Conservation (phyloP, 92 coral and sea anemone species). For the Phenganax stokvisi region DNA sequence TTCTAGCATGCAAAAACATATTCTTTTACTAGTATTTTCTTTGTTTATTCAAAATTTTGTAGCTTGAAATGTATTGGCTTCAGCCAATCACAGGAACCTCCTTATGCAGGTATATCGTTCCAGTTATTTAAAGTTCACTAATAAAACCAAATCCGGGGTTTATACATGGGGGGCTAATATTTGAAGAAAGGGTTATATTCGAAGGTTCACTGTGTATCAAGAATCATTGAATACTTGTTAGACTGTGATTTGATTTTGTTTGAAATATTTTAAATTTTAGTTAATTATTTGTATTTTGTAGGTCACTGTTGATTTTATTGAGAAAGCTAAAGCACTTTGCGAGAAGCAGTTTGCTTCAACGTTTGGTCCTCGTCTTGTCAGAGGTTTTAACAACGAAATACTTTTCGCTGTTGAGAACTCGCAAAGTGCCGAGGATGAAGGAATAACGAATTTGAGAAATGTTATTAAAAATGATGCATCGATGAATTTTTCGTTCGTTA, state of each 20-base stretch:
- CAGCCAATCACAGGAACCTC: too few relatives aligned
- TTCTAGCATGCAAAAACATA: too few relatives aligned
- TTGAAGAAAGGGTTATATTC: too few relatives aligned
- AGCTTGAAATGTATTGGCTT: too few relatives aligned
- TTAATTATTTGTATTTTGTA: constrained; percentile 4
- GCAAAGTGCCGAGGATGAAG: constrained; percentile 37
- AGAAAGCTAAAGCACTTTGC: constrained; percentile 10
- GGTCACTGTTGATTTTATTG: constrained; percentile 15
- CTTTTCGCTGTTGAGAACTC: constrained; percentile 49
- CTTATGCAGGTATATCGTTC: too few relatives aligned
- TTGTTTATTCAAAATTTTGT: too few relatives aligned
- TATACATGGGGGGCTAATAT: too few relatives aligned
- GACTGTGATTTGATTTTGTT: background rate
- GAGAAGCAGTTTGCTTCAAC: constrained; percentile 31
- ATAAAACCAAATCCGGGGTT: too few relatives aligned
- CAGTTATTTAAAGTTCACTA: too few relatives aligned
- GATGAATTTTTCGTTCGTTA: constrained; percentile 23
- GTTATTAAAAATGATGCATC: constrained; percentile 35
- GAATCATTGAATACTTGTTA: too few relatives aligned
- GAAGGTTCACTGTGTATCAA: too few relatives aligned
- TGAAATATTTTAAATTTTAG: constrained; percentile 7
- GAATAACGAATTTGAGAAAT: constrained; percentile 29
- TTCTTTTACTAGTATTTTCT: too few relatives aligned
- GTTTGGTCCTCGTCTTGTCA: constrained; percentile 43
- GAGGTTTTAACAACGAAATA: constrained; percentile 11